Evolutionary conservation across 1,140 invertebrate genomes (phyloP).

Genomic region (Drosophila persimilis): DNA sequence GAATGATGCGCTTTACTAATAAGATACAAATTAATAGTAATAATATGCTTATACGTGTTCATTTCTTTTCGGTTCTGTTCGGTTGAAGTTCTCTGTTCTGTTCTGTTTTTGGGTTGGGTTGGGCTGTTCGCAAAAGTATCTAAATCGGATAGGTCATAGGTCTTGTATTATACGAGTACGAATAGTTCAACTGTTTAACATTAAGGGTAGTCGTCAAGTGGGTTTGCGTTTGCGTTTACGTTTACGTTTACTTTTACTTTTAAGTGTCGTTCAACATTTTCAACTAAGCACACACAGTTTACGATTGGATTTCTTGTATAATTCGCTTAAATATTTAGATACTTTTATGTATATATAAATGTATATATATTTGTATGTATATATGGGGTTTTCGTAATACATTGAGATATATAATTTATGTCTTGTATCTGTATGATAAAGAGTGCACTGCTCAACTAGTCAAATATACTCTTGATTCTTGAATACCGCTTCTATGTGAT

Average conservation of each 20-base stretch:
- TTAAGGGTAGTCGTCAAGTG: slow-evolving; percentile 23
- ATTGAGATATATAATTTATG: slow-evolving; percentile 70
- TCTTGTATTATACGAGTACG: slow-evolving; percentile 14
- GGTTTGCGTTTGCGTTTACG: background rate
- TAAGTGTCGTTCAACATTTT: slow-evolving; percentile 56
- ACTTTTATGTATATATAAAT: slow-evolving; percentile 59
- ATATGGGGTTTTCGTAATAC: slow-evolving; percentile 65
- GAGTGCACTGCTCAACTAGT: slow-evolving; percentile 78
- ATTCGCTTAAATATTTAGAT: slow-evolving; percentile 72
- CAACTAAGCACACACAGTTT: slow-evolving; percentile 71
- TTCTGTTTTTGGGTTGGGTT: slow-evolving; percentile 1
- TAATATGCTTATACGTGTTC: slow-evolving; percentile 55
- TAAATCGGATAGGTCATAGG: slow-evolving; percentile 44
- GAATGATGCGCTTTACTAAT: slow-evolving; percentile 70
- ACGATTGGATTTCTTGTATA: slow-evolving; percentile 53
- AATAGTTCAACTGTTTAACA: slow-evolving; percentile 58
- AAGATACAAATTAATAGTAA: slow-evolving; percentile 72
- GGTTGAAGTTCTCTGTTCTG: slow-evolving; percentile 12
- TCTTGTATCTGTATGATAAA: slow-evolving; percentile 68
- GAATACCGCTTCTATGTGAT: slow-evolving; percentile 51
- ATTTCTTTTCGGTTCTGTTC: slow-evolving; percentile 7
- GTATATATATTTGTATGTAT: slow-evolving; percentile 45
- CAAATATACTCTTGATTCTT: slow-evolving; percentile 61
- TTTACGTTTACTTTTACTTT: background rate
- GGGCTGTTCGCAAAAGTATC: slow-evolving; percentile 60